Evolutionary conservation across 2,113 vertebrate genomes (phyloP), one percentile per base, ranked within the genome.

Genomic region (Vireo altiloquus): DNA sequence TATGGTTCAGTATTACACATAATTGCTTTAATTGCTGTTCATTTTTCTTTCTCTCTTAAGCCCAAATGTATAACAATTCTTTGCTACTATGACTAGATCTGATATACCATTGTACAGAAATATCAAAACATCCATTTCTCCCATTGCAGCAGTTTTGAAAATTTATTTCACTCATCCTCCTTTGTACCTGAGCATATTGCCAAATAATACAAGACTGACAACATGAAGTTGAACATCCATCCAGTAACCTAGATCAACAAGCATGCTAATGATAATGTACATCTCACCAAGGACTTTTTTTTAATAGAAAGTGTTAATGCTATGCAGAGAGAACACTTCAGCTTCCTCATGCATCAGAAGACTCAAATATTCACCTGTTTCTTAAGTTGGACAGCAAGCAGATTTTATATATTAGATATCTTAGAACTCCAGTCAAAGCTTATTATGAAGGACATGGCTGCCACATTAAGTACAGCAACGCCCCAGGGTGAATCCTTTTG

Each of bases 401-500:
- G 22, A 23, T 30, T 4, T 37, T n/a, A 17, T 7, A 3, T 17
- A 53, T 40, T 35, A 82, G 47, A 57, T 64, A 59, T 20, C 25
- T 56, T 3, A 9, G 30, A 89, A 68, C 4, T 50, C 17, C 28
- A 66, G 37, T 33, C 24, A 76, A 84, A 80, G 15, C 14, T 81
- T 54, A 50, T n/a, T 65, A 35, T 0, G 23, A 81, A 50, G 22
- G 21, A 72, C 0, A 0, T 35, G 30, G n/a, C 16, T 60, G n/a
- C 5, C 7, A 61, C 16, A 13, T 4, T 25, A 86, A 54, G 40
- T 24, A 57, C 23, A 91, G 19, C 27, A 82, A 9, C 12, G n/a
- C 37, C 10, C 2, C n/a, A 50, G 7, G 3, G 25, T 31, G 24
- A 89, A 56, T 63, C 46, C 24, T 88, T 57, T 30, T 77, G 46